Conservation (phyloP, 2,888 invertebrate genomes). For the Athalia rosae region DNA sequence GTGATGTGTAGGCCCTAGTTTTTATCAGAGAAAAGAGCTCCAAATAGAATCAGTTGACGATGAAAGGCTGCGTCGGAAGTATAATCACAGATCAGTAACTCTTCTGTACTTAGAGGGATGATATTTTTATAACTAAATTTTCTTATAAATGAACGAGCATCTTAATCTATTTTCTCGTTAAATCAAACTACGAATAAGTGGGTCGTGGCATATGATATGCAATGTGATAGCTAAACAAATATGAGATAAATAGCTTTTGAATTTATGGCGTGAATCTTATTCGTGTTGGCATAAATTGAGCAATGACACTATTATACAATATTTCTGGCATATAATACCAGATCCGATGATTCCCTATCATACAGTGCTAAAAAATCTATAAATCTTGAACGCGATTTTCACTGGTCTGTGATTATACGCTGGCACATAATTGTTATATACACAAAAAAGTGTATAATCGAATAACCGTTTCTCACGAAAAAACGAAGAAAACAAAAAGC, state of each 20-base stretch:
- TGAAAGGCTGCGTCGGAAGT: slow-evolving; percentile 11
- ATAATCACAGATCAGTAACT: slow-evolving; percentile 30
- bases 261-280: neutral
- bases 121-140: slow-evolving; percentile 1
- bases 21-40: slow-evolving; percentile 33
- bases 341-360: neutral
- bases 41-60: slow-evolving; percentile 20
- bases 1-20: slow-evolving; percentile 31
- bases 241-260: neutral
- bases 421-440: slow-evolving; percentile 18
- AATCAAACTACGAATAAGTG: slow-evolving; percentile 22
- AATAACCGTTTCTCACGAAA: neutral
- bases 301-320: neutral
- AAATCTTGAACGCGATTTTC: neutral
- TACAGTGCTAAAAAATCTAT: neutral
- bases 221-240: slow-evolving; percentile 16
- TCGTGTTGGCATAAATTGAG: neutral
- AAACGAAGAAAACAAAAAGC: neutral
- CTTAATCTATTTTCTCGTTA: neutral
- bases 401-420: slow-evolving; percentile 38
- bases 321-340: slow-evolving; percentile 2
- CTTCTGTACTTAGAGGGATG: slow-evolving; percentile 8
- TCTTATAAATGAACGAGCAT: neutral
- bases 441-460: neutral
- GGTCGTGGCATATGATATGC: neutral